Base-by-base conservation (phyloP, 1,140 invertebrate genomes). In the Hetaerina americana region DNA sequence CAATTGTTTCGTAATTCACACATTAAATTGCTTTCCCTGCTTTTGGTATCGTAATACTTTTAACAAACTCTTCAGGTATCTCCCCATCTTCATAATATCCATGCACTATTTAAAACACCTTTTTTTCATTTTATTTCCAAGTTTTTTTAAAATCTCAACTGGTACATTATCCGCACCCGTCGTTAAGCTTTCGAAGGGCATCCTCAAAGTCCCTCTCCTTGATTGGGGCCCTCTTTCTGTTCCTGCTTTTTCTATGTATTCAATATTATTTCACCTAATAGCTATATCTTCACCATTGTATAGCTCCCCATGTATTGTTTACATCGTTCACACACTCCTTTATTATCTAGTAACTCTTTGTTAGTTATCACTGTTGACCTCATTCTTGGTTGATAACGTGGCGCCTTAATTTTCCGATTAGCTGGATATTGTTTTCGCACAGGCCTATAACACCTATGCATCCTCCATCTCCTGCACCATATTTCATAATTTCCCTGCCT, bases 1-100 rank as follows among this genome's bases (percentile, higher is more conserved):
- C 31, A 40, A 40, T 70, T 12, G 66, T 73, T 49, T 40, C 68
- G 66, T 73, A 73, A 66, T 73, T 71, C 26, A 24, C 5, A 26
- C 70, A 73, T 6, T 71, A 66, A 8, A n/a, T 71, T 27, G 72
- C 70, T 71, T 73, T 73, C 0, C 67, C 70, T 71, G 70, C 49
- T 18, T 73, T 73, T 18, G 72, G 72, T 70, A 73, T 12, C 1
- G 26, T 73, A 27, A 73, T 70, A 5, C 68, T 66, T 73, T 29
- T 66, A 26, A 31, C 29, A 29, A 73, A 73, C 22, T 70, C 72
- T 66, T 40, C 25, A 5, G 40, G 49, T 26, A 73, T 29, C n/a
- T n/a, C n/a, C n/a, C n/a, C n/a, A n/a, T n/a, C n/a, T n/a, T n/a
- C n/a, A n/a, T n/a, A n/a, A n/a, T n/a, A 18, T 72, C 66, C 26